Conservation (phyloP, 2,113 vertebrate genomes). For the Daboia siamensis region DNA sequence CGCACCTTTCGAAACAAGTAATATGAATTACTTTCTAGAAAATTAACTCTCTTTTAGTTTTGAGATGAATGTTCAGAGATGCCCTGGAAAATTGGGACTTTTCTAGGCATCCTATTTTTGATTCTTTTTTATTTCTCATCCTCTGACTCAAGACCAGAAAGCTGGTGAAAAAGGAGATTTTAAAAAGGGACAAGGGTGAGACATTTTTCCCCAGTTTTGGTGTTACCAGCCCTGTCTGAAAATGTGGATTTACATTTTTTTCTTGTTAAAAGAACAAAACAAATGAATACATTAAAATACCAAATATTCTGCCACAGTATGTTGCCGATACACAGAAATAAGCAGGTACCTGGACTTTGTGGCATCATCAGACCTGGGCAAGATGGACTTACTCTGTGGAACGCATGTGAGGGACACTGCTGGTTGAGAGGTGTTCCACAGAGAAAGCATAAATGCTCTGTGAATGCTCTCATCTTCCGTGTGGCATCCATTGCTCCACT, state of each 20-base stretch:
- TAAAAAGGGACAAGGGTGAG: background rate
- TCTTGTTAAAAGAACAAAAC: background rate
- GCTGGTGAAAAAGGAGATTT: background rate
- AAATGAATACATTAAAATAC: background rate
- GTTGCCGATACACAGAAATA: background rate
- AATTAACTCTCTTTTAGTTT: background rate
- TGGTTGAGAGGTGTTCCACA: background rate
- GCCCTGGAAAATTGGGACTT: background rate
- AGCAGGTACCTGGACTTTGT: background rate
- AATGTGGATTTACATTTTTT: background rate
- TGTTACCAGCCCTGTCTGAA: background rate
- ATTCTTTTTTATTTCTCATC: background rate
- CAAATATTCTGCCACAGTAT: background rate
- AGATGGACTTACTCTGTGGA: background rate
- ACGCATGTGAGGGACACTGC: background rate
- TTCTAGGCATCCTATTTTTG: background rate
- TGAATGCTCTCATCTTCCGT: background rate
- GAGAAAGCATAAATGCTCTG: background rate
- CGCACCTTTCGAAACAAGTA: background rate
- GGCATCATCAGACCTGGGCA: background rate
- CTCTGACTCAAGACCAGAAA: background rate
- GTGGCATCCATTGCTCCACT: background rate
- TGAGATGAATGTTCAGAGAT: background rate
- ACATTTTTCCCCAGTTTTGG: background rate
- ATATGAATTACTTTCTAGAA: background rate